A percentile compares a stretch with the other conserved stretches of the same genome.
Conservation (phyloP, 92 coral and sea anemone genomes). For the Metridium senile region DNA sequence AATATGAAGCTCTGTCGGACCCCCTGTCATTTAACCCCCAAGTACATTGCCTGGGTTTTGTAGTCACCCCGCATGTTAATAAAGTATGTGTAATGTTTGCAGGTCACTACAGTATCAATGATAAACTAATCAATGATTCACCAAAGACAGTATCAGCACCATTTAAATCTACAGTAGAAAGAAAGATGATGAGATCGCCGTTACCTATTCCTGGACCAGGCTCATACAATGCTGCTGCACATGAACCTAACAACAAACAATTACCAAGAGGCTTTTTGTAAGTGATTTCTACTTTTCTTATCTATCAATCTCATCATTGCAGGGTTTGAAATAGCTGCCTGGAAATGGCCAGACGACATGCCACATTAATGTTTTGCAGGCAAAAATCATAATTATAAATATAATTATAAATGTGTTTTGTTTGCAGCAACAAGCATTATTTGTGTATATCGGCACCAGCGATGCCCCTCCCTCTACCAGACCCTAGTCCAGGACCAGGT, state of each 20-base stretch:
- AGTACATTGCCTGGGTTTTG: too few species aligned
- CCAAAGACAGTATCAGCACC: conserved; percentile 85
- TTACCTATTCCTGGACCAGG: conserved; percentile 94
- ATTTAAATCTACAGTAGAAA: conserved; percentile 91
- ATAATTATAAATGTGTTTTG: too few species aligned
- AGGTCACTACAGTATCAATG: conserved; percentile 90
- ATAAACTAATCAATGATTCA: conserved; percentile 65
- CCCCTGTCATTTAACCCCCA: too few species aligned
- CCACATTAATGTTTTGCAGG: too few species aligned
- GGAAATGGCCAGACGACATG: too few species aligned
- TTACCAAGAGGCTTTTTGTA: conserved; percentile 72
- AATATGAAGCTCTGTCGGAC: too few species aligned
- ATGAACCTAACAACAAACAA: conserved; percentile 15
- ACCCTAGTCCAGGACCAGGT: conserved; percentile 97
- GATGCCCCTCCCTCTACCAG: conserved; percentile 83
- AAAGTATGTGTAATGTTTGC: neutral
- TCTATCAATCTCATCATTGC: neutral
- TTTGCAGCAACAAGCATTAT: conserved; percentile 85
- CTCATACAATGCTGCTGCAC: conserved; percentile 70
- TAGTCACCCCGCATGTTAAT: too few species aligned
- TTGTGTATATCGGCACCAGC: conserved; percentile 99
- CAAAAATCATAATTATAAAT: too few species aligned
- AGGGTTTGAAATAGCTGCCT: too few species aligned
- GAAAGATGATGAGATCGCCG: conserved; percentile 93
- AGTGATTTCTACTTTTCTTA: conserved; percentile 20